A percentile compares a stretch with the other conserved stretches of the same genome.
phyloP scores from a whole-genome alignment of 2,797 vertebrate genomes.

The Dendrocincla fuliginosa region DNA sequence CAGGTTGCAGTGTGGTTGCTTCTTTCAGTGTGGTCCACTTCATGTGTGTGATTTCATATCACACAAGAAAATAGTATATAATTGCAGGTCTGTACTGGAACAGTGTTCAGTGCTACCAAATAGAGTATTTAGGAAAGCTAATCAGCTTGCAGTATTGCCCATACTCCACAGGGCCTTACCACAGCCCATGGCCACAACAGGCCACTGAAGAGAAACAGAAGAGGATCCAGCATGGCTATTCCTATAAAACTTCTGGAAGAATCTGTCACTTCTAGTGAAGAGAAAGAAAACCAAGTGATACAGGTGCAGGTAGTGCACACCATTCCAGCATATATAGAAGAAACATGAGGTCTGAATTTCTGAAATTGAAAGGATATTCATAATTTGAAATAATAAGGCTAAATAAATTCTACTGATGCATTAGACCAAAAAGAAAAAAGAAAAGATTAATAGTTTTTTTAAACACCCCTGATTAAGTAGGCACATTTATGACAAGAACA shows the following conservation, averaged over 20 bases:
- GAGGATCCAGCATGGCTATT: background rate
- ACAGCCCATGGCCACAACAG: fast-evolving
- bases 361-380: background rate
- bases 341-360: background rate
- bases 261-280: background rate
- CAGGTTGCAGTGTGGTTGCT: background rate
- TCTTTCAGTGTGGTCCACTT: fast-evolving
- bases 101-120: background rate
- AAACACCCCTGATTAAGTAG: background rate
- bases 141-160: background rate
- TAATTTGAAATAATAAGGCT: background rate
- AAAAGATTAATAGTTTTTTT: background rate
- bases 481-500: background rate
- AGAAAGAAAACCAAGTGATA: background rate
- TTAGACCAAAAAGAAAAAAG: background rate
- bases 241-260: background rate
- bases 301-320: background rate
- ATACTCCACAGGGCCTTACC: background rate
- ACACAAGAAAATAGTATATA: background rate
- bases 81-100: background rate
- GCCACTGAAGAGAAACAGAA: background rate
- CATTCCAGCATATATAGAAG: background rate
- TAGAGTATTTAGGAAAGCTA: background rate
- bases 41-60: background rate
- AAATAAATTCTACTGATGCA: background rate